Base-by-base conservation (phyloP, 2,888 invertebrate species). In the Mylabris sibirica region DNA sequence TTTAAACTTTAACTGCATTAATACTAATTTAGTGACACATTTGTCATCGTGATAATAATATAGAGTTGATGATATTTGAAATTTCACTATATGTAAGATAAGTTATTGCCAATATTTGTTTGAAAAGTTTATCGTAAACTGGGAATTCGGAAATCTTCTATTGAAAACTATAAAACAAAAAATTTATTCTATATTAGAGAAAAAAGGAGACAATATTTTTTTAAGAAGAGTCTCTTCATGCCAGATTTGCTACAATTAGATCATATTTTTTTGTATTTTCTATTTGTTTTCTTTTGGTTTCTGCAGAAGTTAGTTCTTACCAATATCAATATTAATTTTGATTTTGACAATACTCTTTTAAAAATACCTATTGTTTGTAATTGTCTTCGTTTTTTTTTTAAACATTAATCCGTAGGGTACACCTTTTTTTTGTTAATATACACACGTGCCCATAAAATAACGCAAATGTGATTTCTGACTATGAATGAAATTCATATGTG, bases 1-100 rank as follows among this genome's bases (percentile, higher is more conserved):
- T 81, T 81, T 81, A 77, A 77, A 79, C 76, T 76, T 75, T 77
- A 76, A 77, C 74, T 77, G 78, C 80, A 77, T 76, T 78, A 77
- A 79, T 77, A 77, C 77, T 77, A 79, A 77, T 79, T 80, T 80
- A 78, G 76, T 77, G 78, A 79, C 78, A 72, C 79, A 78, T 80
- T 81, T 79, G 30, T 67, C 61, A 61, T 41, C 11, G 22, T 2
- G n/a, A n/a, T n/a, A 9, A 11, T 41, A 41, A 38, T 41, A 60
- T 49, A 20, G 20, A 57, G 57, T 24, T 24, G 57, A 57, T 57
- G 57, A 57, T 57, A 24, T 24, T 57, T 57, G 20, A 20, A 20
- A 49, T 49, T 20, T 9, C 3, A 49, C 49, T 49, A 49, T 49
- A 20, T 3, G 4, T 5, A 17, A 44, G 44, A 49, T 5, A 17